Evolutionary conservation across 2,888 invertebrate genomes (phyloP).

Genomic region (Lottia gigantea): DNA sequence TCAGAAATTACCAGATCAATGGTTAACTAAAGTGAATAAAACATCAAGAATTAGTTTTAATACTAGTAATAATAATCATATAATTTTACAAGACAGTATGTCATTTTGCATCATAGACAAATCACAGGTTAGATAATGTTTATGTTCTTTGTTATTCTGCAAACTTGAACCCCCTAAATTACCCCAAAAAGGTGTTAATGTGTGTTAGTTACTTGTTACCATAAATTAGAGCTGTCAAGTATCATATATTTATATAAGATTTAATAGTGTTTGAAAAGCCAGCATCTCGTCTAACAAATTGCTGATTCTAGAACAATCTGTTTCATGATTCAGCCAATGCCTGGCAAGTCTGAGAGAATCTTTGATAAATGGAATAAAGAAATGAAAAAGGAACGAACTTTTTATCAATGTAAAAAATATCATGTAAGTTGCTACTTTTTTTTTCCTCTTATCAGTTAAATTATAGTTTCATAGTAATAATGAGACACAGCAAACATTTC

Average conservation of each 20-base stretch:
- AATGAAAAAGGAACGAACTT: conserved; percentile 32
- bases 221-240: too few species aligned
- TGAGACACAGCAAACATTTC: too few species aligned
- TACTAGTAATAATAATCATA: conserved; percentile 74
- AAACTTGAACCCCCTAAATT: too few species aligned
- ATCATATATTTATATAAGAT: too few species aligned
- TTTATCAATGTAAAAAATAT: conserved; percentile 69
- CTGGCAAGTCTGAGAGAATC: conserved; percentile 67
- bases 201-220: too few species aligned
- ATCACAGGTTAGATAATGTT: conserved; percentile 68
- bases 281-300: too few species aligned
- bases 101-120: conserved; percentile 76
- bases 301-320: not conserved
- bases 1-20: conserved; percentile 72
- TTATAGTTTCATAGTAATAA: too few species aligned
- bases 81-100: conserved; percentile 81
- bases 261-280: not conserved
- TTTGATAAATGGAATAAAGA: conserved; percentile 21
- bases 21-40: conserved; percentile 74
- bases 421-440: conserved; percentile 67
- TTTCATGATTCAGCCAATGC: conserved; percentile 64
- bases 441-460: too few species aligned
- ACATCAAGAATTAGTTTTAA: conserved; percentile 77
- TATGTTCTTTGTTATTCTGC: too few species aligned
- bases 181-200: too few species aligned